Base-by-base conservation (phyloP, 2,113 vertebrate species). In the Tragelaphus scriptus region DNA sequence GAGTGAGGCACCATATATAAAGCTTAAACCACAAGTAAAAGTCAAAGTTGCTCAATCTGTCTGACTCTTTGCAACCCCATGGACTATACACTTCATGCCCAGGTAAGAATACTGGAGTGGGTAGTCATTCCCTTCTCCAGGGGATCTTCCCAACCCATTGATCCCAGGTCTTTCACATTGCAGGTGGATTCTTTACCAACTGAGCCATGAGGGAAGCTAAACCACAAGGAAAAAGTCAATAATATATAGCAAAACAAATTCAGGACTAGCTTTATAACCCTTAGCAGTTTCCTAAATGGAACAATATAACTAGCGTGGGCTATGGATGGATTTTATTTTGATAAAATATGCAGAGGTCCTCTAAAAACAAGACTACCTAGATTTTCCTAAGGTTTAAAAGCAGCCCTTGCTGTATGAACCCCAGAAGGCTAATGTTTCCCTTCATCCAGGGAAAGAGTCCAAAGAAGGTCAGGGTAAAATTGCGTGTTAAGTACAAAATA, bases 191-290 rank as follows among this genome's bases (percentile, higher is more conserved):
- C 36, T 75, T 7, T 25, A 75, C 36, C 71, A 44, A 19, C 25
- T 47, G 25, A 79, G 13, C 75, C 4, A 79, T 8, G 14, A 47
- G 7, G 13, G 6, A 79, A 79, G 32, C 19, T 61, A 93, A 93
- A 30, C 8, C 28, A 36, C 0, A 51, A 58, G 19, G 28, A 79
- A 58, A 85, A 93, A 85, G 23, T 40, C n/a, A 90, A 16, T 80
- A 95, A 89, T 86, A 61, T 86, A 84, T 82, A 80, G 8, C 71
- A 89, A 65, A 96, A 91, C 32, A 51, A 61, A 94, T 58, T 90
- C 21, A 65, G 23, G 86, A 90, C 84, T 82, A 79, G 44, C 85
- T 95, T 93, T 23, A 56, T 26, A 96, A 86, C 58, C 4, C 30
- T 96, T 79, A 44, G 25, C 4, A 94, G 92, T 93, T 92, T 58